Base-by-base conservation (phyloP, 2,888 invertebrate species). In the Hypomecis punctinalis region DNA sequence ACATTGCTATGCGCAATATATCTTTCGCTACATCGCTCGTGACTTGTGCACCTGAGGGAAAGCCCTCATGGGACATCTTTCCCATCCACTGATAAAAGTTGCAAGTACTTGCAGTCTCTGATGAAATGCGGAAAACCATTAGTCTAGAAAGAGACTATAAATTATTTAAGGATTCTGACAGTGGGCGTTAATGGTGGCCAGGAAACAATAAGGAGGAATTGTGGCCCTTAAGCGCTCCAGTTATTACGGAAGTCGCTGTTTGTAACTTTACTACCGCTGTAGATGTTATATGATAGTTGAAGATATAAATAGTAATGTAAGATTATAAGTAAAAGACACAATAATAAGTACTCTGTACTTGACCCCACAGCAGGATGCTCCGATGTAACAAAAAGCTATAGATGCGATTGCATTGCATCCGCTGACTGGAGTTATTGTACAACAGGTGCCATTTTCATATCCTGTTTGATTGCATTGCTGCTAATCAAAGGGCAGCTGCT, bases 21-120 rank as follows among this genome's bases (percentile, higher is more conserved):
- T 61, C 53, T 61, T 55, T 46, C 53, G 13, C 39, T 61, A 48
- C 40, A 46, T 37, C 51, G 54, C 59, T 37, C 40, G 45, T 46
- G 51, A 72, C 72, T 60, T 56, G 55, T 47, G 48, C 65, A 61
- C 65, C 61, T 61, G 61, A n/a, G 63, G 70, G 67, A 71, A 76
- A 75, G 81, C 78, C 77, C 86, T 77, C 86, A 89, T 84, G 84
- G 72, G 73, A 68, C 72, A 39, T 57, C 48, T 61, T 52, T 42
- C 51, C 45, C 60, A 48, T 66, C 46, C 60, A 40, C 48, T 33
- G 56, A n/a, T 51, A 43, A 59, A 49, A 47, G n/a, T 56, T 40
- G 8, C n/a, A 58, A 45, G 48, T 46, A 36, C n/a, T 48, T 57
- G 62, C 58, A 49, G 53, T 57, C 63, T 55, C 37, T 55, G 66